A percentile compares a stretch with the other conserved stretches of the same genome.
Evolutionary conservation across 2,888 invertebrate species (phyloP).

Genomic region (Lithosia quadra): DNA sequence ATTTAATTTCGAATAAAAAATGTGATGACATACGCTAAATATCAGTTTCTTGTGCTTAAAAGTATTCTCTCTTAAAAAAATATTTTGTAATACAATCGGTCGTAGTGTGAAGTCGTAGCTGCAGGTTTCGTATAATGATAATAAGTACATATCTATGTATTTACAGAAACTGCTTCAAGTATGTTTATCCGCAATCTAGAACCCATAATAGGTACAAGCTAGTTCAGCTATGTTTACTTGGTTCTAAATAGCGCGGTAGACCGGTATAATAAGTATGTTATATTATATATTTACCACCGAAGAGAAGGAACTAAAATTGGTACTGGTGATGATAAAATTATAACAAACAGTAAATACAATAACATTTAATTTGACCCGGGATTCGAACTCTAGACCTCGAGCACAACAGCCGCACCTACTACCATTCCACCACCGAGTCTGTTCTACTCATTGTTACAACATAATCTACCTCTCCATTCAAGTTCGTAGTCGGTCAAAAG

Average conservation of each 20-base stretch:
- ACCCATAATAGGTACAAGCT: not conserved
- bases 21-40: not conserved
- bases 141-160: not conserved
- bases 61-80: not conserved
- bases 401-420: not conserved
- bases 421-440: not conserved
- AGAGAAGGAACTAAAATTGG: no score
- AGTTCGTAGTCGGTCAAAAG: not conserved
- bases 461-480: not conserved
- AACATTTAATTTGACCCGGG: no score
- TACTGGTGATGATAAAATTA: no score
- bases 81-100: not conserved
- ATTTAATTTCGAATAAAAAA: slow-evolving; percentile 31
- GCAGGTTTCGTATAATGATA: not conserved
- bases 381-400: not conserved
- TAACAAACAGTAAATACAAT: no score
- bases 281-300: no score
- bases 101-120: not conserved
- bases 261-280: no score
- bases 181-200: no score
- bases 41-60: not conserved
- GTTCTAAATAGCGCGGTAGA: no score
- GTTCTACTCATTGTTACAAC: not conserved
- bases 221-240: not conserved
- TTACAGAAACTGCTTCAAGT: no score